Evolutionary conservation across 2,113 vertebrate genomes (phyloP).

Genomic region (Heptranchias perlo): DNA sequence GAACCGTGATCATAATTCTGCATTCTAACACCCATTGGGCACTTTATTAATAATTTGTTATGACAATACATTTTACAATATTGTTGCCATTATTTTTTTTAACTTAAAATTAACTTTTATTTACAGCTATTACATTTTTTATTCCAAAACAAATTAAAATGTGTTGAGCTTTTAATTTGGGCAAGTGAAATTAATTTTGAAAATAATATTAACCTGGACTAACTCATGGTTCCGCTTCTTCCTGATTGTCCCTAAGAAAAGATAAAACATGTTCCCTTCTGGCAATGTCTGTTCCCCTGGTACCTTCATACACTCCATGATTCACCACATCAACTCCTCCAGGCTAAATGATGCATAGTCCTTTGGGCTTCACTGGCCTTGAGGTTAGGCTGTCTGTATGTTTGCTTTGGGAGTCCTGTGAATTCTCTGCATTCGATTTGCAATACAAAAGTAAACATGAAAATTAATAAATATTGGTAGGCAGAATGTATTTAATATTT

Average conservation of each 20-base stretch:
- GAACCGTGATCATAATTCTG: background rate
- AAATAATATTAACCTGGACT: background rate
- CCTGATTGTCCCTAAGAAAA: background rate
- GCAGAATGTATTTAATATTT: background rate
- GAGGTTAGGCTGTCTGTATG: background rate
- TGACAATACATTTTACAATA: background rate
- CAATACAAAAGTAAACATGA: background rate
- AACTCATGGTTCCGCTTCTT: background rate
- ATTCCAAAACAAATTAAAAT: background rate
- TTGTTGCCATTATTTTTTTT: background rate
- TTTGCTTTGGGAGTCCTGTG: background rate
- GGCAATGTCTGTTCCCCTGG: background rate
- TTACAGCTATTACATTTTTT: background rate
- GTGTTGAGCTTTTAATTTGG: background rate
- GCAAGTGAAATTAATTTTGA: background rate
- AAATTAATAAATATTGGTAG: background rate
- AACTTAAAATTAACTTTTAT: background rate
- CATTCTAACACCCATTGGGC: background rate
- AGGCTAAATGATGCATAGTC: background rate
- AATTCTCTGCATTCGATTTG: background rate
- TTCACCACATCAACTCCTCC: background rate
- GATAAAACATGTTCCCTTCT: background rate
- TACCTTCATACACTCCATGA: background rate
- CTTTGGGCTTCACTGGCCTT: background rate
- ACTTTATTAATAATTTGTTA: background rate